These are phyloP conservation scores for Apodemus sylvaticus DNA, from an alignment of 2,113 vertebrate genomes.

Conservation along the genomic window DNA sequence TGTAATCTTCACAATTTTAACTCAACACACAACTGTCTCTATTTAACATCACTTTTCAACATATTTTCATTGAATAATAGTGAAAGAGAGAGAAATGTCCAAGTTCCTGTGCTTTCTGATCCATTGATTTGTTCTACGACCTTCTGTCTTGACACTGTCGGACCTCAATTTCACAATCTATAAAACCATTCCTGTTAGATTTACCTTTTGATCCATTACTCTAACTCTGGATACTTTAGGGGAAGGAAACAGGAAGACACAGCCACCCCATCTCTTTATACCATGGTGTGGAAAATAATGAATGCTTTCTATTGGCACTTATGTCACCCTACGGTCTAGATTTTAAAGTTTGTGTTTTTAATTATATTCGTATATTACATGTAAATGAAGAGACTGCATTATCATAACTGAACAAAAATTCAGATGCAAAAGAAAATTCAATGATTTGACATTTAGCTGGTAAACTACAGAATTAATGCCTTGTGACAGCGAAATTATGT, in stretches of 20 bases:
- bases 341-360: not conserved
- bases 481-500: not conserved
- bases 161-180: slow-evolving; percentile 72
- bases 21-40: not conserved
- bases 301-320: not conserved
- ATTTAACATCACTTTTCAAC: slow-evolving; percentile 56
- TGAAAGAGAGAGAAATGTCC: slow-evolving; percentile 66
- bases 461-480: slow-evolving; percentile 7
- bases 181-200: slow-evolving; percentile 66
- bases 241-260: not conserved
- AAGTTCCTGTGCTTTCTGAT: slow-evolving; percentile 61
- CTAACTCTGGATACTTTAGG: not conserved
- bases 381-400: not conserved
- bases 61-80: slow-evolving; percentile 48
- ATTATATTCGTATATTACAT: not conserved
- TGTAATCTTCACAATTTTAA: slow-evolving; percentile 19
- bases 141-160: slow-evolving; percentile 64
- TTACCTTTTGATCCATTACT: slow-evolving; percentile 57
- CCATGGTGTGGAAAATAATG: not conserved
- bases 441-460: not conserved
- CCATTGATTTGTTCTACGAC: slow-evolving; percentile 68
- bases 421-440: slow-evolving; percentile 6
- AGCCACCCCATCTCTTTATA: not conserved
- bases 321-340: not conserved
- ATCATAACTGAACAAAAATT: not conserved